Evolutionary conservation across 2,797 vertebrate species (phyloP), one percentile per base, ranked within the genome.

Genomic region (Xiphorhynchus erythropygius): DNA sequence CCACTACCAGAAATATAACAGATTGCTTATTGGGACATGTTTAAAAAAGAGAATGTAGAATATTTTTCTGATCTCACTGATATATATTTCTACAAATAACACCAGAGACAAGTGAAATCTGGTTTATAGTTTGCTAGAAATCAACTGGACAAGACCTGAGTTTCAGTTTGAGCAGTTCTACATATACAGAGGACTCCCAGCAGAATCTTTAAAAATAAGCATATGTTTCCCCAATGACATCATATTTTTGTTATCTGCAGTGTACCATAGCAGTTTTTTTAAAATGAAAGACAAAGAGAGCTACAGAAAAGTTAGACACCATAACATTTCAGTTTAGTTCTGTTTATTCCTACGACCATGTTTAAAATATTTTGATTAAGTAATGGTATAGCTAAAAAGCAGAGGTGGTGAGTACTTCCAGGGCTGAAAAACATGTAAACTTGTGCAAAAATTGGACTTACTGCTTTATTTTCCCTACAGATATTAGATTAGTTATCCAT

Each of bases 121-220:
- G 97, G 97, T 98, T 98, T 98, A 98, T 97, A 97, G 98, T 98
- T 80, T 25, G 24, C 91, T 93, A 96, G 97, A 96, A 98, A 97
- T 98, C 97, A 97, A 97, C 97, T 87, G 97, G 97, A 98, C 97
- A 97, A 98, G 98, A 98, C 97, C 96, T 14, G 87, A 96, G 93
- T 94, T 97, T 97, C 88, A 91, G 75, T 98, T 95, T 95, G 94
- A 97, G 93, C 89, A 89, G 94, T 86, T 85, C 69, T 96, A 92
- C 97, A 97, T 97, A 97, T 97, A 98, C 97, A 98, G 93, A 98
- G 91, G 83, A 96, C 96, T 98, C 98, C 98, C 97, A 94, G 49
- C 49, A 98, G 98, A 97, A 96, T 96, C 97, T 97, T 98, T 97
- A 98, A 98, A 99, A 99, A 98, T 98, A 99, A 98, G 97, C 98